Evolutionary conservation across 2,888 invertebrate genomes (phyloP).

Genomic region (Drosophila rellima): DNA sequence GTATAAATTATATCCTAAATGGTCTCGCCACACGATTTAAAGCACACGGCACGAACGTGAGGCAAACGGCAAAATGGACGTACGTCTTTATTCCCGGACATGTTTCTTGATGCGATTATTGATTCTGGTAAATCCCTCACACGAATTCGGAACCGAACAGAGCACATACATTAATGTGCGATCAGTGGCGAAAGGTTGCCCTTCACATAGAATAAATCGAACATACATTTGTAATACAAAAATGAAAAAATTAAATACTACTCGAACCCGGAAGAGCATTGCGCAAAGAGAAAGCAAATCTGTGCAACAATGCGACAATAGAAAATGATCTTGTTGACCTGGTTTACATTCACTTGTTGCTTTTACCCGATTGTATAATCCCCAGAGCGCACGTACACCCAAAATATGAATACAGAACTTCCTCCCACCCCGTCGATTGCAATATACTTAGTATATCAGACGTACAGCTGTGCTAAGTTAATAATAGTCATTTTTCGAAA

Average conservation of each 20-base stretch:
- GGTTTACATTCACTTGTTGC: constrained; percentile 53
- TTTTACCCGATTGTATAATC: constrained; percentile 12
- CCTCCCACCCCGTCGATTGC: neutral
- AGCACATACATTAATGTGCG: constrained; percentile 41
- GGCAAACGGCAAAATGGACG: constrained; percentile 61
- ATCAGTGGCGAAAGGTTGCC: constrained; percentile 60
- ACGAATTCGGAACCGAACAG: constrained; percentile 30
- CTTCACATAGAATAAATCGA: constrained; percentile 39
- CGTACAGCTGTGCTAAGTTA: constrained; percentile 27
- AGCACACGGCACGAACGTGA: constrained; percentile 69
- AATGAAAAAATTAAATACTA: too few relatives aligned
- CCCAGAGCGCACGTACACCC: constrained; percentile 30
- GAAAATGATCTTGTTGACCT: constrained; percentile 41
- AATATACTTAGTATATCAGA: neutral
- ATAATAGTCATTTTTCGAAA: constrained; percentile 24
- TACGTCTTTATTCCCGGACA: neutral
- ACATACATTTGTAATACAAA: neutral
- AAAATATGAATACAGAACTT: constrained; percentile 11
- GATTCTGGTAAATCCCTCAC: constrained; percentile 78
- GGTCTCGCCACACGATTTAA: constrained; percentile 61
- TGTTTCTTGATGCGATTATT: constrained; percentile 50
- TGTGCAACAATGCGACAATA: constrained; percentile 6
- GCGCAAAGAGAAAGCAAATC: constrained; percentile 16
- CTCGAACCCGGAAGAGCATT: constrained; percentile 32
- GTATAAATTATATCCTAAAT: constrained; percentile 69